A percentile compares a stretch with the other conserved stretches of the same genome.
These are phyloP conservation scores for Oryzias sinensis DNA, from an alignment of 2,797 vertebrate genomes.

Conservation along the genomic window DNA sequence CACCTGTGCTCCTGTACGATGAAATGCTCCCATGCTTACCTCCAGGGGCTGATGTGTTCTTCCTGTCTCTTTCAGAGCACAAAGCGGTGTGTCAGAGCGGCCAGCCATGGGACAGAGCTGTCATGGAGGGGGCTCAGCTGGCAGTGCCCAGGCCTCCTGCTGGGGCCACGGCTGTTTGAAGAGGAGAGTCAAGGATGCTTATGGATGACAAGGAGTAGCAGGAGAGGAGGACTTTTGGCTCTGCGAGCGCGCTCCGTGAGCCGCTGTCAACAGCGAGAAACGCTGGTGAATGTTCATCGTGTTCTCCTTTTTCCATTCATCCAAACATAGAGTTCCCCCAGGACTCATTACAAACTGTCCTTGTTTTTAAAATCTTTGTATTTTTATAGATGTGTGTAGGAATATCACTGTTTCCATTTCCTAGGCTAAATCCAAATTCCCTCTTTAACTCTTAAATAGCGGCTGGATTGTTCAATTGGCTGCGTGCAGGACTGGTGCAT, in stretches of 20 bases:
- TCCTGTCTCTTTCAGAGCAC: conserved; percentile 62
- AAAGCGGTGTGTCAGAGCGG: conserved; percentile 29
- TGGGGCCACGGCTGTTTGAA: conserved; percentile 28
- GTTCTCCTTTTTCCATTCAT: conserved; percentile 15
- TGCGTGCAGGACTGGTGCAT: too few relatives aligned
- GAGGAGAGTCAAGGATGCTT: conserved; percentile 34
- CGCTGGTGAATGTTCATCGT: conserved; percentile 36
- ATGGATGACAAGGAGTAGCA: conserved; percentile 57
- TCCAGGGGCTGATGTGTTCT: conserved; percentile 48
- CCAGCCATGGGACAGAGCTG: conserved; percentile 45
- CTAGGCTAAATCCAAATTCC: too few relatives aligned
- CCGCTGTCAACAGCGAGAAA: conserved; percentile 55
- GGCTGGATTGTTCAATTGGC: too few relatives aligned
- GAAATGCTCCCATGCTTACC: conserved; percentile 57
- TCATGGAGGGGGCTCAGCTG: conserved; percentile 46
- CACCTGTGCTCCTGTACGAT: conserved; percentile 55
- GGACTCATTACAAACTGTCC: conserved; percentile 20
- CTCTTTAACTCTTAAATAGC: too few relatives aligned
- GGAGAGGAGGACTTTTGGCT: conserved; percentile 30
- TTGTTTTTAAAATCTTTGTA: too few relatives aligned
- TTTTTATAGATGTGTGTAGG: too few relatives aligned
- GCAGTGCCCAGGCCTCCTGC: conserved; percentile 35
- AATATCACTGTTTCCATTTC: too few relatives aligned
- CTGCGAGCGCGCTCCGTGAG: conserved; percentile 15
- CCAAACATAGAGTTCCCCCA: background rate